A percentile compares a stretch with the other conserved stretches of the same genome.
Conservation (phyloP, 1,140 invertebrate species). For the Tetramorium simillimum region DNA sequence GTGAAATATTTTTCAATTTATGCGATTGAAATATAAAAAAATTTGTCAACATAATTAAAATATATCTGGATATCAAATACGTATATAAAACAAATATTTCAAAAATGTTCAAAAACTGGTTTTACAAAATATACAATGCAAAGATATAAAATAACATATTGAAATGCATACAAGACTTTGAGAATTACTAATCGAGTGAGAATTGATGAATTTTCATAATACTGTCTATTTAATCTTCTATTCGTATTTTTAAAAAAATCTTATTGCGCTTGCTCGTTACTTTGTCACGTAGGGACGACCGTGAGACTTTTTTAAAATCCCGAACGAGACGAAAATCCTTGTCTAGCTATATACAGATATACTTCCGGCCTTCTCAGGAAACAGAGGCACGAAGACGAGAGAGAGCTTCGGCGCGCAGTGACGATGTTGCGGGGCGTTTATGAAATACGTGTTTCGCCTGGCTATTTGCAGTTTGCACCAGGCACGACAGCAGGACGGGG, state of each 20-base stretch:
- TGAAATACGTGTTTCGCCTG: conserved; percentile 80
- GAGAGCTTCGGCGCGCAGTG: conserved; percentile 40
- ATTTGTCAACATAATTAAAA: neutral
- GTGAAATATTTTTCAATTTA: neutral
- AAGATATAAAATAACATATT: neutral
- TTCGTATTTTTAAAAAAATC: neutral
- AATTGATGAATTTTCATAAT: neutral
- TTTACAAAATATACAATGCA: neutral
- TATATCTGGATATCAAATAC: neutral
- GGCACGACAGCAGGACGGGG: conserved; percentile 52
- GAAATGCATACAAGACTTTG: neutral
- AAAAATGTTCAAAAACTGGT: neutral
- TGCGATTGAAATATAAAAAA: neutral
- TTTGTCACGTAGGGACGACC: neutral
- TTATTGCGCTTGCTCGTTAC: neutral
- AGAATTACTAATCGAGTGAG: neutral
- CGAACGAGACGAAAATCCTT: conserved; percentile 10
- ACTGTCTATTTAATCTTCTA: neutral
- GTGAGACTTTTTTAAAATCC: conserved; percentile 40
- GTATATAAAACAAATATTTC: neutral
- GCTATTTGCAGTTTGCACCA: conserved; percentile 72
- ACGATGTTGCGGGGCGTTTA: conserved; percentile 73
- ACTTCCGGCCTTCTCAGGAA: conserved; percentile 47
- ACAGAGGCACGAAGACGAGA: conserved; percentile 3
- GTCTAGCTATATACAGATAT: conserved; percentile 12